Percentiles rank a stretch among this genome's conserved stretches.
These are phyloP conservation scores for Cygnus olor DNA, from an alignment of 2,797 vertebrate genomes.

Conservation along the genomic window DNA sequence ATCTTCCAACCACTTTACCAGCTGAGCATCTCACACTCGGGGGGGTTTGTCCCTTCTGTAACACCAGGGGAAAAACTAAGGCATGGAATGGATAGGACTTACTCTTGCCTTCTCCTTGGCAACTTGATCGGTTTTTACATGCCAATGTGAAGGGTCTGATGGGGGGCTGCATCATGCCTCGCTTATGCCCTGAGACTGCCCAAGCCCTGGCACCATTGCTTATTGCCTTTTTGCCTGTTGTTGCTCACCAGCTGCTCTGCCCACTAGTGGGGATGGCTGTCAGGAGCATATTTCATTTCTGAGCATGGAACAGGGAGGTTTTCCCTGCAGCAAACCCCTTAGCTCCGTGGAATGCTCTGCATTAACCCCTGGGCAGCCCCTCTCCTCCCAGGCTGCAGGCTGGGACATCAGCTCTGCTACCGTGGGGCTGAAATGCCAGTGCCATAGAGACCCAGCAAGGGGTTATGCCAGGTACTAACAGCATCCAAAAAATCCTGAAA, in stretches of 20 bases:
- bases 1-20: not conserved
- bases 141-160: not conserved
- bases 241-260: not conserved
- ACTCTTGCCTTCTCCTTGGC: not conserved
- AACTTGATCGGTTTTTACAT: not conserved
- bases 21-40: not conserved
- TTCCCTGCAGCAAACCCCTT: not conserved
- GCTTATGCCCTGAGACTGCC: not conserved
- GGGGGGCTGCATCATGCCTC: not conserved
- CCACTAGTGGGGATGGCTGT: not conserved
- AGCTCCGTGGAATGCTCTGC: not conserved
- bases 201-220: accelerated
- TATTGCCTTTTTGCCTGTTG: not conserved
- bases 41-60: not conserved
- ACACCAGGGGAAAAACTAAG: accelerated
- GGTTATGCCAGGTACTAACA: not conserved
- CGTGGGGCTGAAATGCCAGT: not conserved
- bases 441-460: not conserved
- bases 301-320: not conserved
- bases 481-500: not conserved
- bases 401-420: not conserved
- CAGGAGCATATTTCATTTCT: not conserved
- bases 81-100: not conserved
- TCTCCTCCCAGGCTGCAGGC: not conserved
- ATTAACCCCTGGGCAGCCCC: not conserved